phyloP scores from a whole-genome alignment of 2,888 invertebrate species.

The Idaea straminata region DNA sequence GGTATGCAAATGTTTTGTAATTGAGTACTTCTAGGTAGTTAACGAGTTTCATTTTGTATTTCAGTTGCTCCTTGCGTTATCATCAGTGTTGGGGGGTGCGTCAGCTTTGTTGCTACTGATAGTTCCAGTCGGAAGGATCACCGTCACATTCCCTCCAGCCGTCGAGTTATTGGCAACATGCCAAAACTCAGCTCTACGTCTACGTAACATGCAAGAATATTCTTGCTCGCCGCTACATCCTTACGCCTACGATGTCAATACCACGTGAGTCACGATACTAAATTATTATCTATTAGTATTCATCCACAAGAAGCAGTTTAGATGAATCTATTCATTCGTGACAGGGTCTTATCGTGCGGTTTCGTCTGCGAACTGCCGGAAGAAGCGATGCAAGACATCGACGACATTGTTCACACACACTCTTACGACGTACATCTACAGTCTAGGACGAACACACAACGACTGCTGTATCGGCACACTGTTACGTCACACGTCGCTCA shows the following conservation, averaged over 20 bases:
- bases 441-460: conserved; percentile 53
- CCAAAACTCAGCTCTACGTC: conserved; percentile 46
- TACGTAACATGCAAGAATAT: conserved; percentile 69
- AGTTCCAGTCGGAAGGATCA: conserved; percentile 86
- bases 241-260: conserved; percentile 66
- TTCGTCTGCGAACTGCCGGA: conserved; percentile 77
- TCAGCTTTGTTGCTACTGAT: conserved; percentile 84
- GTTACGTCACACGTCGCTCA: conserved; percentile 51
- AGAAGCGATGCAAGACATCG: conserved; percentile 62
- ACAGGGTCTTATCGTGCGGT: conserved; percentile 78
- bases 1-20: neutral
- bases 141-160: conserved; percentile 81
- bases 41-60: conserved; percentile 9
- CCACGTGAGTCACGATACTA: conserved; percentile 56
- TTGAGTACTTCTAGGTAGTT: neutral
- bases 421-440: conserved; percentile 79
- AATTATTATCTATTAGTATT: neutral
- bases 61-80: conserved; percentile 83
- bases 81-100: conserved; percentile 84
- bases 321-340: conserved; percentile 16
- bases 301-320: neutral
- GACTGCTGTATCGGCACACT: conserved; percentile 66
- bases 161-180: conserved; percentile 82
- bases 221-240: conserved; percentile 72
- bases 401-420: conserved; percentile 68